These are phyloP conservation scores for Caenorhabditis afra DNA, from an alignment of 2,888 invertebrate genomes.

Conservation along the genomic window DNA sequence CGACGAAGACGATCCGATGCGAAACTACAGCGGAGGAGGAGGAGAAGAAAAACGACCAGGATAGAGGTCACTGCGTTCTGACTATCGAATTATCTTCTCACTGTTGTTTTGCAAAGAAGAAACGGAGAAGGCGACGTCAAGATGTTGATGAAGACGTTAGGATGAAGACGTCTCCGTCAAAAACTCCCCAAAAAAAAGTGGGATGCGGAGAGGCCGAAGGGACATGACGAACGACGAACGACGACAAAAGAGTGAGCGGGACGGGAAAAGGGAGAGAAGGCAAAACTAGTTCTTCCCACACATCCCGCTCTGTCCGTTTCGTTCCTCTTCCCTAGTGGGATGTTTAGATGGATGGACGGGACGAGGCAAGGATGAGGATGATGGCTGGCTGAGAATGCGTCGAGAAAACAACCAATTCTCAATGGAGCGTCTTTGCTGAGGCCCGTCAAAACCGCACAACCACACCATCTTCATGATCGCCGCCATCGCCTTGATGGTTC, in stretches of 20 bases:
- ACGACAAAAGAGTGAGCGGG: not conserved
- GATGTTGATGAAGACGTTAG: not conserved
- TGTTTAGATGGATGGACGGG: too few species aligned
- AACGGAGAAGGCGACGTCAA: slow-evolving; percentile 3
- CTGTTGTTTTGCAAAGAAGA: slow-evolving; percentile 17
- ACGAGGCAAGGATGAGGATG: not conserved
- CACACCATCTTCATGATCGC: slow-evolving; percentile 9
- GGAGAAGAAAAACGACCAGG: slow-evolving; percentile 1
- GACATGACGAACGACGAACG: not conserved
- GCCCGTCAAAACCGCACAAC: slow-evolving; percentile 20
- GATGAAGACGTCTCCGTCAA: slow-evolving; percentile 12
- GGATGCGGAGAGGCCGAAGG: too few species aligned
- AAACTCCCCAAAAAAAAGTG: not conserved
- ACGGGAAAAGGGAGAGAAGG: slow-evolving; percentile 13
- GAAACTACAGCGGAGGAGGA: not conserved
- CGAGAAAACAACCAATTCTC: slow-evolving; percentile 14
- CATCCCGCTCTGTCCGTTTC: too few species aligned
- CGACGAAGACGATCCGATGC: slow-evolving; percentile 1
- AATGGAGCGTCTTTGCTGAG: slow-evolving; percentile 2
- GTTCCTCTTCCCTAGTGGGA: slow-evolving; percentile 5
- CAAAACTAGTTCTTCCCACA: slow-evolving; percentile 22
- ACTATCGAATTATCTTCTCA: slow-evolving; percentile 30
- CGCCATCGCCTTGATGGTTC: not conserved
- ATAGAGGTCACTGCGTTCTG: slow-evolving; percentile 30
- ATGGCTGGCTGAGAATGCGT: not conserved